Evolutionary conservation across 2,113 vertebrate genomes (phyloP).

Genomic region (Dinomys branickii): DNA sequence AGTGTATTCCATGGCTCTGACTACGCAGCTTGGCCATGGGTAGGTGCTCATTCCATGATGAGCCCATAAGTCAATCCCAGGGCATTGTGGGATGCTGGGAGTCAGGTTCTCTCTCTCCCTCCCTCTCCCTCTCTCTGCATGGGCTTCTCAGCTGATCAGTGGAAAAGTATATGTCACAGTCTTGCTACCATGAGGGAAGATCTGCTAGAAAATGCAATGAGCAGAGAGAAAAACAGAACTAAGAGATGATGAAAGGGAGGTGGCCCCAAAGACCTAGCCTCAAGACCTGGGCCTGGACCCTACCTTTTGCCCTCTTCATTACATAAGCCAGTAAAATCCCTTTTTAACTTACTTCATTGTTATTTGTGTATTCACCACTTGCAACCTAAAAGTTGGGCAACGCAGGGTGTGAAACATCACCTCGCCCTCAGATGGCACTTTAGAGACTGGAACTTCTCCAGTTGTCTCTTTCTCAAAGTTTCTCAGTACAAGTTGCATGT

Average conservation of each 20-base stretch:
- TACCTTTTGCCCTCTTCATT: constrained; percentile 4
- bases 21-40: neutral
- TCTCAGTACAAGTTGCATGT: neutral
- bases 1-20: neutral
- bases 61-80: neutral
- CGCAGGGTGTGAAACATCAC: neutral
- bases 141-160: neutral
- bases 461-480: neutral
- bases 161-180: neutral
- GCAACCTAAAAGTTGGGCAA: constrained; percentile 35
- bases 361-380: neutral
- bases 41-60: neutral
- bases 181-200: neutral
- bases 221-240: constrained; percentile 51
- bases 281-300: neutral
- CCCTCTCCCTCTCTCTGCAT: neutral
- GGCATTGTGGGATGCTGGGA: neutral
- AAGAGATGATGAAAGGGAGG: neutral
- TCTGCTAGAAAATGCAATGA: neutral
- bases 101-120: neutral
- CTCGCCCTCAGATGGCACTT: neutral
- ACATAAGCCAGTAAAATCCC: constrained; percentile 1
- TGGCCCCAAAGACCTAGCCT: neutral
- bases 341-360: constrained; percentile 14
- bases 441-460: neutral